A percentile compares a stretch with the other conserved stretches of the same genome.
Conservation (phyloP, 2,113 vertebrate genomes). For the Scomber scombrus region DNA sequence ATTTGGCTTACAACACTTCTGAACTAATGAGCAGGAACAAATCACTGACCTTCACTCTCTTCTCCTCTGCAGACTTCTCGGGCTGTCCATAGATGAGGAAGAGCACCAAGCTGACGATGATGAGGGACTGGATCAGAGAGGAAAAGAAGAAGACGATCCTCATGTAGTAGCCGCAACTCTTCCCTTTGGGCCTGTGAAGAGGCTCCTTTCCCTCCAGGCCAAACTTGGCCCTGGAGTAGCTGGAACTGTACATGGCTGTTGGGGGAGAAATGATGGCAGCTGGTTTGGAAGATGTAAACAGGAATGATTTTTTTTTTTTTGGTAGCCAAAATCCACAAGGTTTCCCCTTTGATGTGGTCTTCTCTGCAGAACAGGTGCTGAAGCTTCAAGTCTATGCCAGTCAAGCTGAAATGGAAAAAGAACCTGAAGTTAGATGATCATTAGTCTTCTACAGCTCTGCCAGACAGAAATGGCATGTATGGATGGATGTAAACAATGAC, state of each 20-base stretch:
- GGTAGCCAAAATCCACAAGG: constrained; percentile 15
- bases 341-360: neutral
- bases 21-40: neutral
- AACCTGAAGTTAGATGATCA: neutral
- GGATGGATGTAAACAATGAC: constrained; percentile 71
- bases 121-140: constrained; percentile 94
- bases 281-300: constrained; percentile 12
- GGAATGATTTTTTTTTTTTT: neutral
- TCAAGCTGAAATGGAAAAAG: neutral
- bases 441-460: neutral
- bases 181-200: constrained; percentile 73
- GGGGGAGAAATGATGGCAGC: constrained; percentile 63
- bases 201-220: constrained; percentile 80
- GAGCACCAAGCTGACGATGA: constrained; percentile 94
- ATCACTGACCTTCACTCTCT: constrained; percentile 78
- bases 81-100: constrained; percentile 95
- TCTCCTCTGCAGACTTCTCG: constrained; percentile 84
- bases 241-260: constrained; percentile 86
- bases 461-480: constrained; percentile 34
- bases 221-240: constrained; percentile 85
- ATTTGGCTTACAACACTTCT: neutral
- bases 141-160: constrained; percentile 93
- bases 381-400: neutral
- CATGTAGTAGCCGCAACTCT: constrained; percentile 88
- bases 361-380: neutral